These are phyloP conservation scores for Cygnus olor DNA, from an alignment of 2,797 vertebrate species.

Conservation along the genomic window DNA sequence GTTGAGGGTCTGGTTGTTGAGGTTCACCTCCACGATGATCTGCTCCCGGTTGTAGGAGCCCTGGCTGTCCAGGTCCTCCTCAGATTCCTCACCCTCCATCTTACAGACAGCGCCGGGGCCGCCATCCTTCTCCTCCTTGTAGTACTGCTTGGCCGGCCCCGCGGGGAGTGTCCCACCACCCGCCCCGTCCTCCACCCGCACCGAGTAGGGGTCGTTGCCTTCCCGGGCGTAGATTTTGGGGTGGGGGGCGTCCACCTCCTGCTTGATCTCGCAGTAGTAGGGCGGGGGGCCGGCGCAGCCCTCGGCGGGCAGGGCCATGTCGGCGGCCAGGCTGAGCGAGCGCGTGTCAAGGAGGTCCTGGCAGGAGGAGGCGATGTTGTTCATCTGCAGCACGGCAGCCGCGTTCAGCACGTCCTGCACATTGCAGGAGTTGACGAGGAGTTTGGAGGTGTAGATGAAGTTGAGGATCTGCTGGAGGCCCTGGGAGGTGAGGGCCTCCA, in stretches of 20 bases:
- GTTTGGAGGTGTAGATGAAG: conserved; percentile 98
- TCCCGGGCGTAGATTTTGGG: conserved; percentile 89
- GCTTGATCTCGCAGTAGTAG: conserved; percentile 93
- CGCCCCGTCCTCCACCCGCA: conserved; percentile 85
- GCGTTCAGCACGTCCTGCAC: conserved; percentile 94
- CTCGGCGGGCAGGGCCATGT: conserved; percentile 83
- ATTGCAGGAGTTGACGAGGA: conserved; percentile 92
- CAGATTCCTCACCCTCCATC: conserved; percentile 83
- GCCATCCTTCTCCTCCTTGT: conserved; percentile 86
- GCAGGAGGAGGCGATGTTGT: conserved; percentile 92
- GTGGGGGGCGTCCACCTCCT: conserved; percentile 84
- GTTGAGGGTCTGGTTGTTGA: conserved; percentile 98
- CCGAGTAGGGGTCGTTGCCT: conserved; percentile 86
- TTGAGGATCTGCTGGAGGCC: conserved; percentile 98
- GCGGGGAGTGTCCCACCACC: conserved; percentile 43
- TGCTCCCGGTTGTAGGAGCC: conserved; percentile 90
- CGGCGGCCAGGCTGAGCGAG: conserved; percentile 83
- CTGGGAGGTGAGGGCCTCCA: conserved; percentile 91
- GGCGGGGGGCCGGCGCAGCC: conserved; percentile 69
- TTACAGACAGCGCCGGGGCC: conserved; percentile 79
- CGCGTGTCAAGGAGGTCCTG: conserved; percentile 91
- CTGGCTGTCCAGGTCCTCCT: conserved; percentile 80
- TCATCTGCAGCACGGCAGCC: conserved; percentile 94
- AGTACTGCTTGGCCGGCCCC: conserved; percentile 83
- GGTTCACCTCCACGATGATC: conserved; percentile 98